Base-by-base conservation (phyloP, 2,797 vertebrate genomes). In the Ara ararauna region DNA sequence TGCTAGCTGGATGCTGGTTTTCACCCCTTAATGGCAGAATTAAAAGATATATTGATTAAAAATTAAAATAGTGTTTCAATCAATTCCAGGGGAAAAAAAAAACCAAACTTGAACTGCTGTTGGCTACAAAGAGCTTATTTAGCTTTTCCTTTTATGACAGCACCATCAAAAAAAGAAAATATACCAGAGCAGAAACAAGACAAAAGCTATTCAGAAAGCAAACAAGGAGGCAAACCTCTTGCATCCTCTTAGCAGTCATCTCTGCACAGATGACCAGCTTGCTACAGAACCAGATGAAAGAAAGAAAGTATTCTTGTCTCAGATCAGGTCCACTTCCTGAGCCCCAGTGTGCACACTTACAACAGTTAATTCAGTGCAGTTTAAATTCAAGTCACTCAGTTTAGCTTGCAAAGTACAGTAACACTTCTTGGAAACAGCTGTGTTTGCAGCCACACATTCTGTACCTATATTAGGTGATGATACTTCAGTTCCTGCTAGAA, bases 321-420 rank as follows among this genome's bases (percentile, higher is more conserved):
- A 44, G 74, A 56, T 8, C 58, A 91, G 22, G 13, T 45, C 36
- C 20, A 4, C 0, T 65, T 83, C 68, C 87, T 2, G 1, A 83
- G 74, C 47, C 82, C 26, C 34, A 50, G 71, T 47, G 51, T 30
- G 62, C 40, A 47, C 44, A 48, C 2, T 4, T 54, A 68, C 6
- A 79, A 75, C 64, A 90, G 40, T 73, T 65, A 78, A 84, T 70
- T 93, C 91, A 91, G 90, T 97, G 91, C 94, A 89, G 74, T 85
- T 92, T 75, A 36, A 83, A 26, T 74, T 87, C 74, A 84, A 94
- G 93, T 85, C 86, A 50, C 67, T 87, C 29, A 81, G 81, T 61
- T 68, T 45, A 82, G 89, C 77, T 89, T 80, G 76, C 87, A 76
- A 76, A 19, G 14, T 71, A 89, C 77, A 79, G 64, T 32, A 94